phyloP scores from a whole-genome alignment of 2,888 invertebrate genomes.

The Cantharis rufa region DNA sequence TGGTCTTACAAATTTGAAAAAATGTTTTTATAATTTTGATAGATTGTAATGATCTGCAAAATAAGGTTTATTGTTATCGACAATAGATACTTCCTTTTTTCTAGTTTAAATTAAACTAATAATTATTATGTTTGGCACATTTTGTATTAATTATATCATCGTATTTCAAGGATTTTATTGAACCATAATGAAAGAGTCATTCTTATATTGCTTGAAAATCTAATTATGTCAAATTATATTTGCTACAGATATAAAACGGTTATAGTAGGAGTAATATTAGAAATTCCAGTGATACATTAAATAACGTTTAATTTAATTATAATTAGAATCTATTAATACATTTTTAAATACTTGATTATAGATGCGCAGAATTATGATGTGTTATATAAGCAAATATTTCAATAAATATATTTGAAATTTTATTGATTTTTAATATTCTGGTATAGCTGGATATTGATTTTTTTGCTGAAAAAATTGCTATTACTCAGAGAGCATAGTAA shows the following conservation, averaged over 20 bases:
- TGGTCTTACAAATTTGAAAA: background rate
- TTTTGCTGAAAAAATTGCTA: too few species aligned
- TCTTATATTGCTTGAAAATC: background rate
- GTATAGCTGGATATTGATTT: too few species aligned
- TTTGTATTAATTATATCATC: background rate
- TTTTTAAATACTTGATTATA: background rate
- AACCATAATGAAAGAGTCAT: background rate
- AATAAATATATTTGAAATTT: background rate
- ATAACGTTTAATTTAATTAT: background rate
- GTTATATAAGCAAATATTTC: background rate
- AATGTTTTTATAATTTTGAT: background rate
- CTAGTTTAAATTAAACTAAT: background rate
- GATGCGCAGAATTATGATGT: background rate
- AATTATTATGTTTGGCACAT: background rate
- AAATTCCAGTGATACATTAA: background rate
- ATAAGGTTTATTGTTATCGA: background rate
- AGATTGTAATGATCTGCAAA: background rate
- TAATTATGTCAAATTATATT: background rate
- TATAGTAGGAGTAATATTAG: background rate
- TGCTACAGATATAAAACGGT: background rate
- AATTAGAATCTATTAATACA: background rate
- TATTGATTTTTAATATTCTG: background rate
- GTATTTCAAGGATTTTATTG: background rate
- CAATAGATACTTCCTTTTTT: background rate
- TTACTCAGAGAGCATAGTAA: too few species aligned